A percentile compares a stretch with the other conserved stretches of the same genome.
phyloP scores from a whole-genome alignment of 1,140 invertebrate genomes.

The Neotoxoptera formosana region DNA sequence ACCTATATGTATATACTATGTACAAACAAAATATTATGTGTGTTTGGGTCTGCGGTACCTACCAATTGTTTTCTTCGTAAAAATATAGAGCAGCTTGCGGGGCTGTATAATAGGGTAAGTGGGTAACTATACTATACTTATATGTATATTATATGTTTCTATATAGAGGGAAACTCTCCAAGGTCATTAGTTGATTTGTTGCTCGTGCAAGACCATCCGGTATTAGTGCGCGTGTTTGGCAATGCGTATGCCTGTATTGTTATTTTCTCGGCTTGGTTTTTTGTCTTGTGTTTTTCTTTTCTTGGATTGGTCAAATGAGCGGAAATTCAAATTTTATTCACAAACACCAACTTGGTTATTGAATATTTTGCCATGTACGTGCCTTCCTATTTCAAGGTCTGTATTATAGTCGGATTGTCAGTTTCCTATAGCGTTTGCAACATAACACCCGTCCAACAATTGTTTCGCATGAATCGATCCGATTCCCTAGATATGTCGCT shows the following conservation, averaged over 20 bases:
- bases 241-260: constrained; percentile 23
- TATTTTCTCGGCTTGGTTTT: not conserved
- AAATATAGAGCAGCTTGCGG: too few relatives aligned
- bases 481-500: not conserved
- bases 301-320: not conserved
- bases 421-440: constrained; percentile 26
- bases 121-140: not conserved
- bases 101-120: not conserved
- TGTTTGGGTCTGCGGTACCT: not conserved
- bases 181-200: constrained; percentile 36
- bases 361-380: not conserved
- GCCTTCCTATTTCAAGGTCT: constrained; percentile 39
- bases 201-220: constrained; percentile 28
- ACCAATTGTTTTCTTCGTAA: not conserved
- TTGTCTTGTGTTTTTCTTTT: constrained; percentile 4
- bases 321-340: constrained; percentile 38
- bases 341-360: constrained; percentile 10
- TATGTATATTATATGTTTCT: not conserved
- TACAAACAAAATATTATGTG: too few relatives aligned
- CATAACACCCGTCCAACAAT: not conserved
- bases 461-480: constrained; percentile 41
- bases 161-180: not conserved
- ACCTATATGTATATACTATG: too few relatives aligned
- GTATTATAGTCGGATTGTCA: not conserved
- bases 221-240: not conserved